Evolutionary conservation across 2,888 invertebrate species (phyloP).

Genomic region (Bimastos eiseni): DNA sequence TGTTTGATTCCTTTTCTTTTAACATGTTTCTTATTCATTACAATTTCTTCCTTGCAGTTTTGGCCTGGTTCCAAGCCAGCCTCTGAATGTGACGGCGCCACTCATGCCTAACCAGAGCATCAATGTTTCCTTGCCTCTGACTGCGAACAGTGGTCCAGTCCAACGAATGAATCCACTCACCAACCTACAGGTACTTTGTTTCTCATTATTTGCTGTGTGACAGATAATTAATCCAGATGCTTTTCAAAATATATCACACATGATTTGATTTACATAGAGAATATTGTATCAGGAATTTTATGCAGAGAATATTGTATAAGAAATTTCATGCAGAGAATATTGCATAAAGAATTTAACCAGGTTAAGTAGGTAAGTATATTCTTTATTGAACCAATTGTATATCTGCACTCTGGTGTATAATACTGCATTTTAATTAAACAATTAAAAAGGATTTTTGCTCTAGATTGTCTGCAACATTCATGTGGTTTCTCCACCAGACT

Average conservation of each 20-base stretch:
- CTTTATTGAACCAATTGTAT: no score
- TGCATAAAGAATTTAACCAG: background rate
- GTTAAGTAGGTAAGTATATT: no score
- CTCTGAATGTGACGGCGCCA: constrained; percentile 78
- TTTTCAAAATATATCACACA: background rate
- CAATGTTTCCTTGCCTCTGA: constrained; percentile 78
- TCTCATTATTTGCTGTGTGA: background rate
- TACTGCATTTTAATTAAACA: no score
- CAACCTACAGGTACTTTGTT: constrained; percentile 77
- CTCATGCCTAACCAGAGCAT: constrained; percentile 78
- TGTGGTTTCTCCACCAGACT: background rate
- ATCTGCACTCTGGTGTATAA: no score
- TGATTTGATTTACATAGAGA: background rate
- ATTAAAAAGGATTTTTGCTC: no score
- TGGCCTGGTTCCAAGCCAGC: constrained; percentile 84
- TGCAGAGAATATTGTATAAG: background rate
- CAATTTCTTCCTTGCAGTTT: constrained; percentile 68
- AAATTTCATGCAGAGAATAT: background rate
- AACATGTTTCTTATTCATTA: background rate
- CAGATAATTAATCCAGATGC: no score
- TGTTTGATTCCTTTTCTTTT: background rate
- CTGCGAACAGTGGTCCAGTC: constrained; percentile 81
- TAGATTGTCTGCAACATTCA: no score
- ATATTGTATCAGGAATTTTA: background rate
- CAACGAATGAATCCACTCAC: constrained; percentile 97